A percentile compares a stretch with the other conserved stretches of the same genome.
Evolutionary conservation across 1,140 invertebrate genomes (phyloP).

Genomic region (Sarcophaga bullata): DNA sequence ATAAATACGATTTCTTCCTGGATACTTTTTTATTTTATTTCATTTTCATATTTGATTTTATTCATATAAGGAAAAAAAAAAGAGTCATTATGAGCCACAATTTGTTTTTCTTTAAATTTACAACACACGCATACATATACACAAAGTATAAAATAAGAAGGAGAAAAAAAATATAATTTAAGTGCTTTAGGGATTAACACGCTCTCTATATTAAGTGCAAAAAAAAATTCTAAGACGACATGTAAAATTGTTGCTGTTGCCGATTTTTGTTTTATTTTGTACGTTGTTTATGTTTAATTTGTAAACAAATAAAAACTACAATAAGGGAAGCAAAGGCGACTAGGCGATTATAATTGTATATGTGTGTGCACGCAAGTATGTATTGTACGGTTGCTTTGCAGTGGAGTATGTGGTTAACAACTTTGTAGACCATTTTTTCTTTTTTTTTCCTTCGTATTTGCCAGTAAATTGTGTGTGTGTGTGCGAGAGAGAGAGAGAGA

Average conservation of each 20-base stretch:
- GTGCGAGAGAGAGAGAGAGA: too few species aligned
- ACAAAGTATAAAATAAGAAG: background rate
- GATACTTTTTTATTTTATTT: background rate
- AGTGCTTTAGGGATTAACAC: conserved; percentile 38
- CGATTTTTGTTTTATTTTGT: background rate
- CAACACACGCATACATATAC: background rate
- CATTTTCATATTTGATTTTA: too few species aligned
- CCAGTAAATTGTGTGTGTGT: background rate
- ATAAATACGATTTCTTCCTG: background rate
- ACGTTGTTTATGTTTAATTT: background rate
- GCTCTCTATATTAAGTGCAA: background rate
- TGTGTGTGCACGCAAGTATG: background rate
- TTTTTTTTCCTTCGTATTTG: background rate
- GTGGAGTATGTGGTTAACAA: background rate
- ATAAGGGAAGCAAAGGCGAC: background rate
- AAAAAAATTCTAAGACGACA: background rate
- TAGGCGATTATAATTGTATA: background rate
- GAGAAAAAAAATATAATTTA: conserved; percentile 20
- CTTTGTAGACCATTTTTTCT: conserved; percentile 20
- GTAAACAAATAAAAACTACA: background rate
- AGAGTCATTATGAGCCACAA: conserved; percentile 5
- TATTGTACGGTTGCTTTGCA: background rate
- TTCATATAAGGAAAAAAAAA: background rate
- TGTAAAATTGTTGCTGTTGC: background rate
- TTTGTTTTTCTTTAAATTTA: conserved; percentile 4